Conservation (phyloP, 1,140 invertebrate genomes). For the Paracyclopina nana region DNA sequence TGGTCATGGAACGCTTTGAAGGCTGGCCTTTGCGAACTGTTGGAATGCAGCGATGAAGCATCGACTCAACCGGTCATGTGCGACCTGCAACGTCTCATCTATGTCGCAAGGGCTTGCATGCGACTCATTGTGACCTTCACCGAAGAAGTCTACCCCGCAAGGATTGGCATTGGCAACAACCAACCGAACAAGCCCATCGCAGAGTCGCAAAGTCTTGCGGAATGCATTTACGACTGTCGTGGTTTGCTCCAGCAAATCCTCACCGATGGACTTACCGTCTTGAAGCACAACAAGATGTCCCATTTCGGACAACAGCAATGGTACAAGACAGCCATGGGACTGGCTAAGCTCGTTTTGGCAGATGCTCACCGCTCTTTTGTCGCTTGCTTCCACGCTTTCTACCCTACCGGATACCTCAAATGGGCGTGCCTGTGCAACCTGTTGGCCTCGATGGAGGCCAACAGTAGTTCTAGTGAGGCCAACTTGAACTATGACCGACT, state of each 20-base stretch:
- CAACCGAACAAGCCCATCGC: neutral
- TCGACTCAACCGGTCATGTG: conserved; percentile 24
- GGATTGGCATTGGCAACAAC: neutral
- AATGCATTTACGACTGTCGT: conserved; percentile 64
- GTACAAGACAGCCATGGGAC: too few species aligned
- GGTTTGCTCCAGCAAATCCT: conserved; percentile 61
- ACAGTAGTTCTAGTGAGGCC: neutral
- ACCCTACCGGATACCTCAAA: conserved; percentile 74
- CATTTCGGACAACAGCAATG: too few species aligned
- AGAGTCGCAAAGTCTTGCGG: conserved; percentile 34
- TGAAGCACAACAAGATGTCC: conserved; percentile 13
- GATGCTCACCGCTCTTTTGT: conserved; percentile 79
- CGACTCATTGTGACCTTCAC: conserved; percentile 59
- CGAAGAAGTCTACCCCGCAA: conserved; percentile 60
- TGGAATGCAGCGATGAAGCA: conserved; percentile 2
- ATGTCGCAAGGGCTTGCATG: conserved; percentile 59
- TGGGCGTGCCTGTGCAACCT: conserved; percentile 78
- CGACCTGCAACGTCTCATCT: conserved; percentile 62
- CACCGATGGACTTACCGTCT: conserved; percentile 41
- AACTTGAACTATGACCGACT: conserved; percentile 37
- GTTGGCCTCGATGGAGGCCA: conserved; percentile 31
- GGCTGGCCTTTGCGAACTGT: conserved; percentile 14
- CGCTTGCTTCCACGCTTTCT: conserved; percentile 82
- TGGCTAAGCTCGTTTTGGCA: conserved; percentile 50
- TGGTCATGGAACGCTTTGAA: conserved; percentile 30